Evolutionary conservation across 2,113 vertebrate genomes (phyloP).

Genomic region (Macroglossus sobrinus): DNA sequence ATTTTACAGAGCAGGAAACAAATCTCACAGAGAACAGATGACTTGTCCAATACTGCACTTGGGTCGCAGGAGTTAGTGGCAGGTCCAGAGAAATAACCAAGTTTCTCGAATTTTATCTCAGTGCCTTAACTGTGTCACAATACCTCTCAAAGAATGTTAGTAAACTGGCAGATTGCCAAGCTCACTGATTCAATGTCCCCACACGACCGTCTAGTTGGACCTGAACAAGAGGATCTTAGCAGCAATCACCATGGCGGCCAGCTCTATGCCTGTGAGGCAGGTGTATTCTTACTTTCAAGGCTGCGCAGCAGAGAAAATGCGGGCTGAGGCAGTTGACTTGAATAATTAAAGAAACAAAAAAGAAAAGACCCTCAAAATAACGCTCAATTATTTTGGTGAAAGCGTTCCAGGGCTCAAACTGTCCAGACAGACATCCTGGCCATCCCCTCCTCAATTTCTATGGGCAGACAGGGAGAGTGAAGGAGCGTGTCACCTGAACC

Average conservation of each 20-base stretch:
- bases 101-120: not conserved
- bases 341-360: not conserved
- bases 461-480: not conserved
- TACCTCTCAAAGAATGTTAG: not conserved
- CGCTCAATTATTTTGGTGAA: not conserved
- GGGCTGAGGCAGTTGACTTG: not conserved
- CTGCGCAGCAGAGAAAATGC: not conserved
- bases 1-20: not conserved
- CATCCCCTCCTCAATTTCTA: too few relatives aligned
- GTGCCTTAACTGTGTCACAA: accelerated
- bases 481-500: not conserved
- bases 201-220: not conserved
- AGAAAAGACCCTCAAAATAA: too few relatives aligned
- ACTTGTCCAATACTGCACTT: not conserved
- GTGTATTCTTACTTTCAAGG: not conserved
- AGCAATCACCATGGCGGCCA: not conserved
- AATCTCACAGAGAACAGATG: not conserved
- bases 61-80: not conserved
- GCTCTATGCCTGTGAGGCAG: too few relatives aligned
- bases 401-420: not conserved
- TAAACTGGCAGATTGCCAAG: not conserved
- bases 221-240: not conserved
- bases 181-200: not conserved
- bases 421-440: not conserved
- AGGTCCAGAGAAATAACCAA: not conserved